Percentiles rank a stretch among this genome's conserved stretches.
phyloP scores from a whole-genome alignment of 2,113 vertebrate species.

The Oncorhynchus mykiss region DNA sequence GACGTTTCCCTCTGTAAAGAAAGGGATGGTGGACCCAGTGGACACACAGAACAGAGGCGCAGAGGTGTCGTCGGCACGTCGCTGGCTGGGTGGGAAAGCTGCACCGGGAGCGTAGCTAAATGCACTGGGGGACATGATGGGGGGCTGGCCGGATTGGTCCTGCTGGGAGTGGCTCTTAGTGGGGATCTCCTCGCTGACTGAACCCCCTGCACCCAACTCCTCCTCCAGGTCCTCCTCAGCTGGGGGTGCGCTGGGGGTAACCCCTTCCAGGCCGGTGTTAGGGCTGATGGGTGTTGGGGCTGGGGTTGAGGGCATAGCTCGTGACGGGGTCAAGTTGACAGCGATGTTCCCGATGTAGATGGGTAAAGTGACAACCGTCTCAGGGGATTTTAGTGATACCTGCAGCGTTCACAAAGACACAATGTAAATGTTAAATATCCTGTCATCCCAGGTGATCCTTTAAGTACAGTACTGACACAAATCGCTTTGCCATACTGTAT shows the following conservation, averaged over 20 bases:
- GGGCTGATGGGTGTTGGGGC: slow-evolving; percentile 51
- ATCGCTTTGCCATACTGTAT: background rate
- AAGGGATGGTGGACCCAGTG: slow-evolving; percentile 90
- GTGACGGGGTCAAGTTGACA: slow-evolving; percentile 79
- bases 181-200: slow-evolving; percentile 80
- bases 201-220: slow-evolving; percentile 65
- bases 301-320: slow-evolving; percentile 44
- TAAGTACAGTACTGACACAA: background rate
- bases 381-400: slow-evolving; percentile 91
- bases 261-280: slow-evolving; percentile 35
- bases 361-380: slow-evolving; percentile 85
- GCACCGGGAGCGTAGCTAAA: slow-evolving; percentile 76
- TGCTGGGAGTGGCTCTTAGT: slow-evolving; percentile 95
- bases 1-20: slow-evolving; percentile 83
- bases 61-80: slow-evolving; percentile 59
- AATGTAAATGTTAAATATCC: background rate
- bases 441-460: background rate
- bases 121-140: slow-evolving; percentile 69
- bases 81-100: slow-evolving; percentile 65
- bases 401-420: slow-evolving; percentile 43
- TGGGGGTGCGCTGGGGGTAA: slow-evolving; percentile 83
- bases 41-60: slow-evolving; percentile 89
- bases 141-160: slow-evolving; percentile 65
- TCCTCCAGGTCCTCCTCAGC: slow-evolving; percentile 77
- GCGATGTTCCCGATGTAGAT: slow-evolving; percentile 93